Conservation (phyloP, 2,888 invertebrate species). For the Caenorhabditis sp. region DNA sequence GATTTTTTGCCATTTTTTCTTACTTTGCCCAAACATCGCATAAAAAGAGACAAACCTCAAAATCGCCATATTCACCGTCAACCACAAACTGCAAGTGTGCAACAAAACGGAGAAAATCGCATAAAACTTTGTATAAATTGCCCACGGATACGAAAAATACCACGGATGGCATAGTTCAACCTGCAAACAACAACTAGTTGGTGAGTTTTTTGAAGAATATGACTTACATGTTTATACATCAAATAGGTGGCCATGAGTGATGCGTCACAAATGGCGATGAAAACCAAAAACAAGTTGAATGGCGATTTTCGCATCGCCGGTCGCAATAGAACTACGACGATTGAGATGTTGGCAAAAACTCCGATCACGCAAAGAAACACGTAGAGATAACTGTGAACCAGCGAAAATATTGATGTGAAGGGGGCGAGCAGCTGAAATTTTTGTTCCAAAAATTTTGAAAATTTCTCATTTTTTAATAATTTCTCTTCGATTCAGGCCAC, state of each 20-base stretch:
- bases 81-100: conserved; percentile 66
- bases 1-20: too few species aligned
- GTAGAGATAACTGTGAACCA: conserved; percentile 59
- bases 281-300: conserved; percentile 70
- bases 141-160: conserved; percentile 65
- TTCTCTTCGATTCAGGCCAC: too few species aligned
- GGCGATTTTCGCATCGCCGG: conserved; percentile 62
- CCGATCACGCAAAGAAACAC: conserved; percentile 63
- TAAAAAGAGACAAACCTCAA: too few species aligned
- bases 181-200: conserved; percentile 30
- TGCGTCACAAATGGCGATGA: conserved; percentile 68
- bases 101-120: conserved; percentile 66
- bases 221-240: conserved; percentile 60
- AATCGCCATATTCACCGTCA: conserved; percentile 70
- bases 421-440: conserved; percentile 43
- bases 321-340: conserved; percentile 49
- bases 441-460: too few species aligned
- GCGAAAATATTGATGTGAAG: conserved; percentile 34
- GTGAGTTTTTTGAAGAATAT: neutral
- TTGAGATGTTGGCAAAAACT: conserved; percentile 65
- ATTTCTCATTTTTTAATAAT: too few species aligned
- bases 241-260: conserved; percentile 68
- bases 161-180: conserved; percentile 66
- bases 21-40: too few species aligned
- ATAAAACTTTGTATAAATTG: conserved; percentile 65